A percentile compares a stretch with the other conserved stretches of the same genome.
phyloP scores from a whole-genome alignment of 2,113 vertebrate genomes.

The Castor canadensis region DNA sequence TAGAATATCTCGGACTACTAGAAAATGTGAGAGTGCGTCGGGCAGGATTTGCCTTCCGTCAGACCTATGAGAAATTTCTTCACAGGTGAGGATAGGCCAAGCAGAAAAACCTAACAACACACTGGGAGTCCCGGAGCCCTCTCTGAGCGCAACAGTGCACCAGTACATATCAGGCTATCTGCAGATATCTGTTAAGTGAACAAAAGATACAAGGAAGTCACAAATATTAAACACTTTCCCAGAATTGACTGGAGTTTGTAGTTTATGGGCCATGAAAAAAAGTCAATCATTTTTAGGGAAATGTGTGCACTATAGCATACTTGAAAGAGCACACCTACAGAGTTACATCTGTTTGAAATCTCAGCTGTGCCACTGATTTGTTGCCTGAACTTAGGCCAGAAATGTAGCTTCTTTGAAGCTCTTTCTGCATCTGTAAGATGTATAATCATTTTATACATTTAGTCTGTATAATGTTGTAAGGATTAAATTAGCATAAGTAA shows the following conservation, averaged over 20 bases:
- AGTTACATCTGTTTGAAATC: background rate
- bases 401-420: background rate
- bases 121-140: rapidly evolving
- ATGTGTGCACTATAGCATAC: background rate
- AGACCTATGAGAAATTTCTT: conserved; percentile 94
- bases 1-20: conserved; percentile 96
- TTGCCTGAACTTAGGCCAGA: background rate
- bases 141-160: rapidly evolving
- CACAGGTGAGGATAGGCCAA: conserved; percentile 88
- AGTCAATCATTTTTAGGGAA: background rate
- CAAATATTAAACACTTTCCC: background rate
- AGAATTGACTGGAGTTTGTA: background rate
- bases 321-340: background rate
- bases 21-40: conserved; percentile 96
- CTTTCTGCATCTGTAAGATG: conserved; percentile 25
- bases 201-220: background rate
- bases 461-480: too few relatives aligned
- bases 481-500: background rate
- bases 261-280: background rate
- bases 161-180: too few relatives aligned
- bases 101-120: background rate
- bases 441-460: background rate
- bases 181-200: background rate
- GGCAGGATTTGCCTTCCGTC: conserved; percentile 97
- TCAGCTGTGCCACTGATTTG: background rate